A percentile compares a stretch with the other conserved stretches of the same genome.
These are phyloP conservation scores for Pangasius krempfi DNA, from an alignment of 2,797 vertebrate genomes.

Conservation along the genomic window DNA sequence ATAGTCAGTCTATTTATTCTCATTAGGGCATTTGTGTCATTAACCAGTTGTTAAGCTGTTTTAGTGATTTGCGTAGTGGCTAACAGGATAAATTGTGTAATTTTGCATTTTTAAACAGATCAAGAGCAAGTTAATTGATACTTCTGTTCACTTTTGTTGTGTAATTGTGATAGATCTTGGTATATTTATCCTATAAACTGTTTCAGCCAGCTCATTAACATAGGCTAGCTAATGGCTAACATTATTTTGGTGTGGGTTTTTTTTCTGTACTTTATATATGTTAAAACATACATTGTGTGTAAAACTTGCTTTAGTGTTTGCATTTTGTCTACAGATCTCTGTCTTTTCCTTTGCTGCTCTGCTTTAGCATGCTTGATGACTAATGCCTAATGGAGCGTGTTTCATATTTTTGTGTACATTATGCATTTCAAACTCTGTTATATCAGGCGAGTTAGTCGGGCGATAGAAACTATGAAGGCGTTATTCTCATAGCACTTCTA, in stretches of 20 bases:
- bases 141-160: neutral
- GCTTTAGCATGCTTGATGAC: neutral
- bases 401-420: neutral
- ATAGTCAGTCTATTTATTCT: neutral
- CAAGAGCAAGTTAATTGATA: neutral
- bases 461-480: too few species aligned
- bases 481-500: neutral
- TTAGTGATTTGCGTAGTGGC: neutral
- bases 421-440: neutral
- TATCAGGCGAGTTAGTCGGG: neutral
- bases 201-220: neutral
- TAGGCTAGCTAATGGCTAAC: neutral
- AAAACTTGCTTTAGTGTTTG: neutral
- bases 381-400: neutral
- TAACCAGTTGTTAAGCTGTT: neutral
- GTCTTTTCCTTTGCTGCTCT: neutral
- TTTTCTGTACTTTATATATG: neutral
- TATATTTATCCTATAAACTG: neutral
- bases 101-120: neutral
- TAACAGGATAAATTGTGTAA: neutral
- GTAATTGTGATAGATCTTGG: neutral
- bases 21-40: neutral
- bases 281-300: neutral
- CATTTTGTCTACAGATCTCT: neutral
- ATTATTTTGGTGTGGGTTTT: neutral